Conservation (phyloP, 1,140 invertebrate genomes). For the Drosophila kikkawai region DNA sequence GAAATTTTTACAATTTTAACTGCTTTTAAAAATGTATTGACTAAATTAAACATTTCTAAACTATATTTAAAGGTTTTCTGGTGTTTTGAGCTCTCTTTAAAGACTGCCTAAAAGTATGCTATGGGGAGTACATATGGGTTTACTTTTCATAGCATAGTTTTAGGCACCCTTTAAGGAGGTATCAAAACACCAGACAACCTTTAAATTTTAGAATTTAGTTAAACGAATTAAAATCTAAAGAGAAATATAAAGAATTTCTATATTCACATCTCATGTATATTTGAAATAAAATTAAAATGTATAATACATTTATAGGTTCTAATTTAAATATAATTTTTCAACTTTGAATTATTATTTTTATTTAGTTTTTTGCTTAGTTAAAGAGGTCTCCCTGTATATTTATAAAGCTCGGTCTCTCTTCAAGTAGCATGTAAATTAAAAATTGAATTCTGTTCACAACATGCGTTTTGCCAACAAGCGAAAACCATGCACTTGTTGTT, state of each 20-base stretch:
- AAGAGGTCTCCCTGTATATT: not conserved
- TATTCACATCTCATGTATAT: not conserved
- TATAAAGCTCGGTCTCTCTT: not conserved
- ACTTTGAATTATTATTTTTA: no score
- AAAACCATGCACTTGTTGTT: slow-evolving; percentile 2
- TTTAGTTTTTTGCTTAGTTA: no score
- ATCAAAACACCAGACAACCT: no score
- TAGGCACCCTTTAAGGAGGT: no score
- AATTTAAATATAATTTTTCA: no score
- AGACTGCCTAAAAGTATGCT: not conserved
- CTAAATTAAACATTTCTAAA: not conserved
- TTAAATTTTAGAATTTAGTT: no score
- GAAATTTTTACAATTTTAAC: not conserved
- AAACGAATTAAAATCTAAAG: no score
- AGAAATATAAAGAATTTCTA: no score
- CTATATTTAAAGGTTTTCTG: not conserved
- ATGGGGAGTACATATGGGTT: no score
- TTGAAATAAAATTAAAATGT: no score
- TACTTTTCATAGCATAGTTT: no score
- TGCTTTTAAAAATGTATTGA: not conserved
- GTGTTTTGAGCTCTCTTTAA: not conserved
- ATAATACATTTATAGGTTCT: no score
- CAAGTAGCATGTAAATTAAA: slow-evolving; percentile 65
- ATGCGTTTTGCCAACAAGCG: slow-evolving; percentile 63
- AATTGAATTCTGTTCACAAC: slow-evolving; percentile 73